A percentile compares a stretch with the other conserved stretches of the same genome.
Conservation (phyloP, 2,797 vertebrate genomes). For the Salarias fasciatus region DNA sequence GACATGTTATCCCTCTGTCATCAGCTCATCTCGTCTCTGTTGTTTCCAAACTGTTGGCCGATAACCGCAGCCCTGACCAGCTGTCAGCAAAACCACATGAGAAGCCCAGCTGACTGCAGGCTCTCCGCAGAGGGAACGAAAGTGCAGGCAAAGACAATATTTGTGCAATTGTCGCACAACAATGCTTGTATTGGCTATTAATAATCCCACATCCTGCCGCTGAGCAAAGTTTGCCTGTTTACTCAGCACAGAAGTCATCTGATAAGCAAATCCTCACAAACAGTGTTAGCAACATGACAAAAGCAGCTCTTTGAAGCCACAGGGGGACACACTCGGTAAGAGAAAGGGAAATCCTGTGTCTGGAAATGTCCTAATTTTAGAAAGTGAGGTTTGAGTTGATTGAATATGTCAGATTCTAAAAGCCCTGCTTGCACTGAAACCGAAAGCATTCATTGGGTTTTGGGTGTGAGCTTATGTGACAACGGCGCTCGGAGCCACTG, state of each 20-base stretch:
- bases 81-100: constrained; percentile 25
- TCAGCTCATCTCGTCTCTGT: not conserved
- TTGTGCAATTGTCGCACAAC: constrained; percentile 27
- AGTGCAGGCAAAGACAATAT: constrained; percentile 40
- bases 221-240: constrained; percentile 26
- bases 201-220: constrained; percentile 44
- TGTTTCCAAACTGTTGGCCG: constrained; percentile 3
- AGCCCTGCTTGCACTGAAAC: too few relatives aligned
- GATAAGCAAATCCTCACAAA: constrained; percentile 9
- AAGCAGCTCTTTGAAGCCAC: not conserved
- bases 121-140: constrained; percentile 7
- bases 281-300: not conserved
- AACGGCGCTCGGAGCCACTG: too few relatives aligned
- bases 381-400: too few relatives aligned
- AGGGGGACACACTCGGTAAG: not conserved
- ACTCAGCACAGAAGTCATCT: constrained; percentile 11
- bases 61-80: constrained; percentile 7
- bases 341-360: not conserved
- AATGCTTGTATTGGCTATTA: not conserved
- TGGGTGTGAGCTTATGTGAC: too few relatives aligned
- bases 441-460: too few relatives aligned
- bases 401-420: too few relatives aligned
- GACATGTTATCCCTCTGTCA: not conserved
- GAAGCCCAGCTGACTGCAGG: constrained; percentile 8
- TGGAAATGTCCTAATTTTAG: not conserved